Base-by-base conservation (phyloP, 1,140 invertebrate genomes). In the Leptoteleia sp. region DNA sequence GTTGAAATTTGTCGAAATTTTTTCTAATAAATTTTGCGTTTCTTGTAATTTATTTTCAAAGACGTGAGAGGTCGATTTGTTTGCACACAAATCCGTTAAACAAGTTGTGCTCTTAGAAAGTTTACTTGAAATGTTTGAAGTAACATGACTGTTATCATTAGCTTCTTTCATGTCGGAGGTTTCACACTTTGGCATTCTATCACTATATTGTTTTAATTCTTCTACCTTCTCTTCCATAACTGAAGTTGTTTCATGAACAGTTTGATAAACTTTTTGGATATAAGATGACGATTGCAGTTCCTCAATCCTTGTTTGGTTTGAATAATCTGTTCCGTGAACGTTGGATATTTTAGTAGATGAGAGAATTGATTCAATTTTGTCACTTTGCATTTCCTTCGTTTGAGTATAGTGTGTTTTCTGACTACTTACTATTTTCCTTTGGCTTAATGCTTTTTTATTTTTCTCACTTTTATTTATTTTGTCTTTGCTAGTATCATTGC, bases 211-310 rank as follows among this genome's bases (percentile, higher is more conserved):
- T 54, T 83, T 88, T 0, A 86, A 40, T 19, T 82, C 80, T 3
- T 86, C 72, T 0, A 85, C 31, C 15, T 84, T 85, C 17, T 86
- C 82, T 19, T 82, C 81, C n/a, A 84, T 86, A n/a, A 84, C 65
- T 7, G 81, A 77, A 11, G 79, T 79, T 0, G 83, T 82, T 25
- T 83, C 70, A 27, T 83, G 81, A 5, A 88, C 84, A 4, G 84
- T 83, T 12, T 85, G 70, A 13, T 88, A 86, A 9, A 88, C 84
- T 40, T 83, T 84, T 16, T 85, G 78, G 1, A 87, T 81, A 6
- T 87, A 88, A 16, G 82, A 82, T 0, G 82, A 67, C 1, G 81
- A 81, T 25, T 85, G 81, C 0, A 85, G 40, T 8, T 87, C 86
- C 8, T 87, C 85, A 4, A 86, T 42, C 29, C 82, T 81, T 0